phyloP scores from a whole-genome alignment of 2,888 invertebrate genomes.

The Heteropelma amictum region DNA sequence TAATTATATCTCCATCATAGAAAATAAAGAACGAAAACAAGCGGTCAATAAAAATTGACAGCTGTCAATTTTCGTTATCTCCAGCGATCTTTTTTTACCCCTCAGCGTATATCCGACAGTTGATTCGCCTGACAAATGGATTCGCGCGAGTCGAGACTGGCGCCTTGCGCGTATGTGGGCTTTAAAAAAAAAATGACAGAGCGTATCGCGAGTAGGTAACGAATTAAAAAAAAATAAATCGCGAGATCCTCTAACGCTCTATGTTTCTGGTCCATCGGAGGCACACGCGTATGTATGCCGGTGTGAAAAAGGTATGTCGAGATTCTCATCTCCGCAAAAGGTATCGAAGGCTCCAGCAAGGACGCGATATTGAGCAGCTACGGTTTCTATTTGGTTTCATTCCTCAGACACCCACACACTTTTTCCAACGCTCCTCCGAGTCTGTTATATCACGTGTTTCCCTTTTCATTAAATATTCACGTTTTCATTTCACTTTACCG shows the following conservation, averaged over 20 bases:
- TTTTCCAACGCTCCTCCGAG: not conserved
- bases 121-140: too few species aligned
- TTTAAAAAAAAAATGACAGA: conserved; percentile 36
- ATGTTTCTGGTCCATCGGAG: conserved; percentile 22
- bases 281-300: not conserved
- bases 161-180: conserved; percentile 16
- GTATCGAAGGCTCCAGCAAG: conserved; percentile 55
- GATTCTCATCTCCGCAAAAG: conserved; percentile 58
- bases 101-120: too few species aligned
- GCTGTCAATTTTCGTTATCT: too few species aligned
- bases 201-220: conserved; percentile 2
- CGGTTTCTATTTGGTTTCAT: conserved; percentile 46
- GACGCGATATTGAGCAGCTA: conserved; percentile 46
- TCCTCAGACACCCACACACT: conserved; percentile 52
- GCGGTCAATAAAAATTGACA: too few species aligned
- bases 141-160: conserved; percentile 23
- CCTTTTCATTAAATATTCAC: too few species aligned
- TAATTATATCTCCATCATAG: too few species aligned
- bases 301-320: conserved; percentile 36
- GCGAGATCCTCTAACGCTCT: conserved; percentile 10
- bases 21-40: too few species aligned
- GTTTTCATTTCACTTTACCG: too few species aligned
- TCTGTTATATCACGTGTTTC: too few species aligned
- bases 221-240: conserved; percentile 12
- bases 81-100: too few species aligned